Conservation (phyloP, 2,113 vertebrate genomes). For the Rhinolophus ferrumequinum region DNA sequence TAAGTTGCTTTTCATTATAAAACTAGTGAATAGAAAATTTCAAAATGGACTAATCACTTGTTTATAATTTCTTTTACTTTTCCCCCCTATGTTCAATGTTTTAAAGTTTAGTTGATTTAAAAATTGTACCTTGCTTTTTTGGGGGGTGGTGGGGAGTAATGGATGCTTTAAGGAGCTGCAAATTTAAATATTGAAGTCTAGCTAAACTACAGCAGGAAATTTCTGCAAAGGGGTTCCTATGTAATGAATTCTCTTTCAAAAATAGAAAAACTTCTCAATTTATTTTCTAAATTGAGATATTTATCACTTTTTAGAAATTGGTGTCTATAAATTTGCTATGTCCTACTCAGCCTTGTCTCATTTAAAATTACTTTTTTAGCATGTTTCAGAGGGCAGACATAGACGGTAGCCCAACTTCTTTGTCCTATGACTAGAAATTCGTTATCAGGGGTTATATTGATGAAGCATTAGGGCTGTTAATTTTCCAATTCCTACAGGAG, state of each 20-base stretch:
- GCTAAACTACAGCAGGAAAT: neutral
- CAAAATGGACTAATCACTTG: neutral
- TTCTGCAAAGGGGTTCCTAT: neutral
- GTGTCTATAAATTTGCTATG: neutral
- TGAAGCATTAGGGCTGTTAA: neutral
- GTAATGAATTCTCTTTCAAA: conserved; percentile 27
- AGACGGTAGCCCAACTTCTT: neutral
- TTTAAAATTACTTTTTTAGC: neutral
- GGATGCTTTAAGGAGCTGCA: neutral
- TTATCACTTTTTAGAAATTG: conserved; percentile 20
- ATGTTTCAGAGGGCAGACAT: neutral
- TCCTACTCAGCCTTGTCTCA: neutral
- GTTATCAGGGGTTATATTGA: neutral
- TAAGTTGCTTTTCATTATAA: conserved; percentile 38
- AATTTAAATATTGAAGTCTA: conserved; percentile 8
- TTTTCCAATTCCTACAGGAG: neutral
- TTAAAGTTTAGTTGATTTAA: conserved; percentile 24
- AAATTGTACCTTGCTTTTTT: neutral
- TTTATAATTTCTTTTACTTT: neutral
- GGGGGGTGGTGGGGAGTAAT: neutral
- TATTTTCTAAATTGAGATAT: conserved; percentile 21
- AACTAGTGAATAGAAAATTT: neutral
- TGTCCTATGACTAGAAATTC: neutral
- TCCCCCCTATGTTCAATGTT: neutral
- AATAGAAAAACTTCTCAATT: neutral